These are phyloP conservation scores for Drosophila percnosoma DNA, from an alignment of 2,888 invertebrate species.

Conservation along the genomic window DNA sequence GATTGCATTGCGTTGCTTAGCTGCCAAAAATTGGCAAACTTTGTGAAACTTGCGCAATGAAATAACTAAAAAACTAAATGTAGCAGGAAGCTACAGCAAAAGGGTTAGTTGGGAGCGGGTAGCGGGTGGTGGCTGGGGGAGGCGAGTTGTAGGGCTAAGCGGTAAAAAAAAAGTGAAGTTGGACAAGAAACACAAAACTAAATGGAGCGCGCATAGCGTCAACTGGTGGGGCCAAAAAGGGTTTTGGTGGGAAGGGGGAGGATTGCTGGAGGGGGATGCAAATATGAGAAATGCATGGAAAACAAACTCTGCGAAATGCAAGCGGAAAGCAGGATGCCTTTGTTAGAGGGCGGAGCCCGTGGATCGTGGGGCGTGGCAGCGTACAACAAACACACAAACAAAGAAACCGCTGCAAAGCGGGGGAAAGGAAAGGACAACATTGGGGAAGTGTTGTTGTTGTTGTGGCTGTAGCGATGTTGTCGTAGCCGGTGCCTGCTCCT, in stretches of 20 bases:
- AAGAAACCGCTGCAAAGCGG: slow-evolving; percentile 17
- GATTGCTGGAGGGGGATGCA: slow-evolving; percentile 1
- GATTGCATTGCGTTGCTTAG: slow-evolving; percentile 30
- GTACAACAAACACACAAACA: slow-evolving; percentile 22
- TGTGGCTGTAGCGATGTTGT: slow-evolving; percentile 12
- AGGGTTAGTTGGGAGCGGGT: background rate
- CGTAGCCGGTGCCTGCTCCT: slow-evolving; percentile 10
- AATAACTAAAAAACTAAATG: slow-evolving; percentile 44
- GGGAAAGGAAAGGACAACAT: background rate
- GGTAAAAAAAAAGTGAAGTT: slow-evolving; percentile 48
- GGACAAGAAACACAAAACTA: slow-evolving; percentile 59
- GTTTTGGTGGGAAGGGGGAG: rapidly evolving
- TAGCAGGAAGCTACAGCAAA: slow-evolving; percentile 23
- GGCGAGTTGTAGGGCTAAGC: background rate
- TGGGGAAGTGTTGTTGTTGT: background rate
- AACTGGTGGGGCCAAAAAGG: background rate
- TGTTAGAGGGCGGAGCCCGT: background rate
- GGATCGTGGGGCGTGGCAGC: slow-evolving; percentile 7
- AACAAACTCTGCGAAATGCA: slow-evolving; percentile 25
- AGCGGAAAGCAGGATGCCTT: slow-evolving; percentile 4
- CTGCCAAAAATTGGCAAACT: slow-evolving; percentile 52
- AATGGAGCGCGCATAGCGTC: slow-evolving; percentile 42
- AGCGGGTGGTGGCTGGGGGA: too few relatives aligned
- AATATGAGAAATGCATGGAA: slow-evolving; percentile 58
- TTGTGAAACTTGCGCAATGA: slow-evolving; percentile 45